These are phyloP conservation scores for Zelostemma sp. DNA, from an alignment of 1,140 invertebrate genomes.

Conservation along the genomic window DNA sequence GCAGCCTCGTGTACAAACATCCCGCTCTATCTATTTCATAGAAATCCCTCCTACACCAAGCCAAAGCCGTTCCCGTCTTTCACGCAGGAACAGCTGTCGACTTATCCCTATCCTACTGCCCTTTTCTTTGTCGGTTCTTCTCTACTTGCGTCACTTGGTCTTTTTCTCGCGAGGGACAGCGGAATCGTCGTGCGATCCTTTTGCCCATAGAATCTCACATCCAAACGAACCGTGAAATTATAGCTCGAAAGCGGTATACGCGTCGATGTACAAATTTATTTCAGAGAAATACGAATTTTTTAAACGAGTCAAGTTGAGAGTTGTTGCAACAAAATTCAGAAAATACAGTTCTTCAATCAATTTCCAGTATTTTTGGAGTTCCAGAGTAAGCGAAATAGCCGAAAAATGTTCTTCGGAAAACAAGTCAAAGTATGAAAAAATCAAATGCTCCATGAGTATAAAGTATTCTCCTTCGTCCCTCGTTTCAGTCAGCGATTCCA, in stretches of 20 bases:
- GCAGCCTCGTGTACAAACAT: background rate
- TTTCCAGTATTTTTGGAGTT: no score
- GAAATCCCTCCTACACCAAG: conserved; percentile 47
- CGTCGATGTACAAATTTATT: no score
- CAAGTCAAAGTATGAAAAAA: conserved; percentile 8
- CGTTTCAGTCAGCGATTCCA: conserved; percentile 41
- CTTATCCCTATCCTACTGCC: conserved; percentile 16
- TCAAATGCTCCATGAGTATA: conserved; percentile 36
- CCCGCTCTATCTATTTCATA: conserved; percentile 20
- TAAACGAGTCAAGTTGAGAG: no score
- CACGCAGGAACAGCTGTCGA: conserved; percentile 45
- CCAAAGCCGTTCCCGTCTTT: conserved; percentile 17
- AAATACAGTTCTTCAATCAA: no score
- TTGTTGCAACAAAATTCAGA: no score
- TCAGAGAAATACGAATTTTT: no score
- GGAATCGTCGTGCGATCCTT: conserved; percentile 21
- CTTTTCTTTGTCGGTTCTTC: conserved; percentile 39
- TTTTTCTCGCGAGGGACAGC: conserved; percentile 21
- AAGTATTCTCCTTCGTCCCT: conserved; percentile 46
- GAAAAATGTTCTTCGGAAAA: background rate
- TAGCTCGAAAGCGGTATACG: no score
- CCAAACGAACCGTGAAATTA: conserved; percentile 19
- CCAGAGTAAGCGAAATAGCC: no score
- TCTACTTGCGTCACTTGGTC: conserved; percentile 22
- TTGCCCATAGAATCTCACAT: conserved; percentile 23